Conservation (phyloP, 2,113 vertebrate genomes). For the Felis chaus region DNA sequence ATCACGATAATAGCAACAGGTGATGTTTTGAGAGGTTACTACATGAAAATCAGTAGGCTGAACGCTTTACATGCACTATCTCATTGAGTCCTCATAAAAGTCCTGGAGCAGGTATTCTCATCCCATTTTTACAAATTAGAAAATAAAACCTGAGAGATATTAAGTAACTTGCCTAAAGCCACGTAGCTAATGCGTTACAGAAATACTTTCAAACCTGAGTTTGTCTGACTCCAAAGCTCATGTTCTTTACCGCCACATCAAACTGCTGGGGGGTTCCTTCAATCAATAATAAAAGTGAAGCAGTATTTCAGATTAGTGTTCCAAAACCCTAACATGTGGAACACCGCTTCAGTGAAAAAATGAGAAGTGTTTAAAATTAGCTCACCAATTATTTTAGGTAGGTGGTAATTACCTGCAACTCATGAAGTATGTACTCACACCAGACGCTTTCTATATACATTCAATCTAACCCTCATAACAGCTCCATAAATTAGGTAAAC, state of each 20-base stretch:
- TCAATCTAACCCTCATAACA: not conserved
- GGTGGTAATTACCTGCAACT: constrained; percentile 39
- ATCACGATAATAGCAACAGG: not conserved
- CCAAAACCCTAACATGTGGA: not conserved
- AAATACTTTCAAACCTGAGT: not conserved
- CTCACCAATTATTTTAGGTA: constrained; percentile 25
- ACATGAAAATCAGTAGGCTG: not conserved
- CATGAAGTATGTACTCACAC: constrained; percentile 10
- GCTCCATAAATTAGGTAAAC: constrained; percentile 14
- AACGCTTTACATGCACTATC: not conserved
- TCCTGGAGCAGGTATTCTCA: not conserved
- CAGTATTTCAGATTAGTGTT: constrained; percentile 25
- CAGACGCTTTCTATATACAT: not conserved
- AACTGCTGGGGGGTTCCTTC: not conserved
- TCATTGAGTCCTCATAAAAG: not conserved
- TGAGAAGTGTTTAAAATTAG: constrained; percentile 28
- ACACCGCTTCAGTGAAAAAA: not conserved
- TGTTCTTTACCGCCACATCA: not conserved
- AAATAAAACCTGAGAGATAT: constrained; percentile 18
- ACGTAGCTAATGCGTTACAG: not conserved
- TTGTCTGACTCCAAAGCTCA: not conserved
- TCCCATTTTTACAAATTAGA: constrained; percentile 23
- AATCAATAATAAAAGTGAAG: constrained; percentile 14
- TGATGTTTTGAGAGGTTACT: not conserved
- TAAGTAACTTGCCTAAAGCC: not conserved